Evolutionary conservation across 2,113 vertebrate genomes (phyloP).

Genomic region (Archilochus colubris): DNA sequence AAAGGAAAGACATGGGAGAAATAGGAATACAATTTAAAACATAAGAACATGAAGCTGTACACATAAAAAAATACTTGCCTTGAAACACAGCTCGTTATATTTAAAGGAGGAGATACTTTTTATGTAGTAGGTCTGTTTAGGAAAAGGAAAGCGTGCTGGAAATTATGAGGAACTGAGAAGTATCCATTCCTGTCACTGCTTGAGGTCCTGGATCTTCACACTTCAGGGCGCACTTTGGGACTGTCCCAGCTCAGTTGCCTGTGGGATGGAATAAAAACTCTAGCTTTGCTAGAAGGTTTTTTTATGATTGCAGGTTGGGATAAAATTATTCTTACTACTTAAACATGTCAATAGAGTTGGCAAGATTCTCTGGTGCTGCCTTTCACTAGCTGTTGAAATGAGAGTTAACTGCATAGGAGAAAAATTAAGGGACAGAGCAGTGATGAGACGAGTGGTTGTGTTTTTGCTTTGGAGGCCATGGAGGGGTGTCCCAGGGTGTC

Average conservation of each 20-base stretch:
- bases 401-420: neutral
- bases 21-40: neutral
- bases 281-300: neutral
- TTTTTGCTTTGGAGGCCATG: accelerated
- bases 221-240: neutral
- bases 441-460: neutral
- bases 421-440: neutral
- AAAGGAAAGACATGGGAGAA: neutral
- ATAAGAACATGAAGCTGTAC: neutral
- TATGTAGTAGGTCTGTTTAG: neutral
- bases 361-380: neutral
- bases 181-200: neutral
- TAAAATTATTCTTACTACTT: neutral
- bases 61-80: neutral
- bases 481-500: neutral
- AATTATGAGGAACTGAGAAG: neutral
- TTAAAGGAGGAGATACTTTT: neutral
- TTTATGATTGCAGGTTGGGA: neutral
- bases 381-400: neutral
- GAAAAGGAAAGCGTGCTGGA: neutral
- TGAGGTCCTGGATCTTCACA: neutral
- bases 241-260: neutral
- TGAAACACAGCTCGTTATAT: neutral
- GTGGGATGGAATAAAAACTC: neutral
- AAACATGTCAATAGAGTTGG: neutral